Evolutionary conservation across 2,888 invertebrate genomes (phyloP).

Genomic region (Aplocera efformata): DNA sequence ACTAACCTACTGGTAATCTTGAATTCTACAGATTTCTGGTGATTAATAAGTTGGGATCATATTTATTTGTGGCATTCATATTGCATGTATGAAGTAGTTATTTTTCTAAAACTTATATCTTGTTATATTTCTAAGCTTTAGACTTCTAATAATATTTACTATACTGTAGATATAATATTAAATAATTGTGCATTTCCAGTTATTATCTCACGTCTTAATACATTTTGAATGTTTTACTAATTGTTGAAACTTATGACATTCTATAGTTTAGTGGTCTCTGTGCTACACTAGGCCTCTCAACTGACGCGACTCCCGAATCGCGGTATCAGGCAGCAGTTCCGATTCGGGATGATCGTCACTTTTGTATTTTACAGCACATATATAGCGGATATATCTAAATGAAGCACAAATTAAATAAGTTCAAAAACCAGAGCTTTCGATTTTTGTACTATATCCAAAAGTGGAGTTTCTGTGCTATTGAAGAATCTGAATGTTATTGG

Average conservation of each 20-base stretch:
- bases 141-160: neutral
- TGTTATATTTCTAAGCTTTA: conserved; percentile 12
- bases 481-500: neutral
- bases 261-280: no score
- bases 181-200: conserved; percentile 2
- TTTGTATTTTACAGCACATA: no score
- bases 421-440: neutral
- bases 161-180: conserved; percentile 3
- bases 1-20: no score
- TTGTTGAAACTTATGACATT: neutral
- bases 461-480: no score
- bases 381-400: conserved; percentile 1
- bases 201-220: neutral
- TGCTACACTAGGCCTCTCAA: no score
- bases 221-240: conserved; percentile 1
- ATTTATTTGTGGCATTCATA: conserved; percentile 1
- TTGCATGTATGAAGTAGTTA: conserved; percentile 11
- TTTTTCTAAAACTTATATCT: conserved; percentile 26
- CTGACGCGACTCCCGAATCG: no score
- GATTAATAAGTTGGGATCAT: neutral
- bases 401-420: conserved; percentile 3
- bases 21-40: no score
- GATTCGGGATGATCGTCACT: no score
- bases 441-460: no score
- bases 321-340: no score